Evolutionary conservation across 2,113 vertebrate genomes (phyloP).

Genomic region (Callopanchax toddi): DNA sequence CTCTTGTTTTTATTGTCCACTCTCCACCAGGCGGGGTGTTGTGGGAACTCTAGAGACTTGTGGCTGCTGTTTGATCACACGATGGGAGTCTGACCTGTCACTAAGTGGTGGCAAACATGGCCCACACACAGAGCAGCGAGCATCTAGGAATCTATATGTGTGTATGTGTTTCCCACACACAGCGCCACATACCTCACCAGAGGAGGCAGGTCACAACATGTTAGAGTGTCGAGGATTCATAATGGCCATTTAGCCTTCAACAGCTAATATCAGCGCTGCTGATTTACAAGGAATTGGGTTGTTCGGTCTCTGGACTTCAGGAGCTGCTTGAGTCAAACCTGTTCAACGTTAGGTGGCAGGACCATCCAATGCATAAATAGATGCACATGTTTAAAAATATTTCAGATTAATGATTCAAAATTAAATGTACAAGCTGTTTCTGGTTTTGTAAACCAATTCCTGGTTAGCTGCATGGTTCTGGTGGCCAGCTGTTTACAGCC

Average conservation of each 20-base stretch:
- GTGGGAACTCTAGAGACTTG: slow-evolving; percentile 74
- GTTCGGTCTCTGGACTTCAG: slow-evolving; percentile 37
- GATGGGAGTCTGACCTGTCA: slow-evolving; percentile 79
- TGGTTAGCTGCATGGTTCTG: slow-evolving; percentile 26
- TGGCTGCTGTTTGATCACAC: slow-evolving; percentile 81
- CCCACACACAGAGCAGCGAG: slow-evolving; percentile 74
- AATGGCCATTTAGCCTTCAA: slow-evolving; percentile 80
- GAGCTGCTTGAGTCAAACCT: slow-evolving; percentile 45
- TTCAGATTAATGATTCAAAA: neutral
- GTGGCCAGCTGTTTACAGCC: slow-evolving; percentile 68
- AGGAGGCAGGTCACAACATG: slow-evolving; percentile 76
- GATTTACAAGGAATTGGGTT: slow-evolving; percentile 74
- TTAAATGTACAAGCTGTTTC: neutral
- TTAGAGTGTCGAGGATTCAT: slow-evolving; percentile 75
- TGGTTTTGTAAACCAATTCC: slow-evolving; percentile 7
- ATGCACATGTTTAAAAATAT: neutral
- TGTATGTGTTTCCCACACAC: slow-evolving; percentile 75
- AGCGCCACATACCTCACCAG: slow-evolving; percentile 71
- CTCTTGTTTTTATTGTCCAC: slow-evolving; percentile 78
- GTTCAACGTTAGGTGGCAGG: slow-evolving; percentile 24
- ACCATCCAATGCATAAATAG: slow-evolving; percentile 6
- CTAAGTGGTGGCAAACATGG: slow-evolving; percentile 78
- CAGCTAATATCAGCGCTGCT: slow-evolving; percentile 74
- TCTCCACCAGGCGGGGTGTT: slow-evolving; percentile 72
- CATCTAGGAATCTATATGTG: slow-evolving; percentile 48